Evolutionary conservation across 2,113 vertebrate species (phyloP).

Genomic region (Brachypodius melanocephalos): DNA sequence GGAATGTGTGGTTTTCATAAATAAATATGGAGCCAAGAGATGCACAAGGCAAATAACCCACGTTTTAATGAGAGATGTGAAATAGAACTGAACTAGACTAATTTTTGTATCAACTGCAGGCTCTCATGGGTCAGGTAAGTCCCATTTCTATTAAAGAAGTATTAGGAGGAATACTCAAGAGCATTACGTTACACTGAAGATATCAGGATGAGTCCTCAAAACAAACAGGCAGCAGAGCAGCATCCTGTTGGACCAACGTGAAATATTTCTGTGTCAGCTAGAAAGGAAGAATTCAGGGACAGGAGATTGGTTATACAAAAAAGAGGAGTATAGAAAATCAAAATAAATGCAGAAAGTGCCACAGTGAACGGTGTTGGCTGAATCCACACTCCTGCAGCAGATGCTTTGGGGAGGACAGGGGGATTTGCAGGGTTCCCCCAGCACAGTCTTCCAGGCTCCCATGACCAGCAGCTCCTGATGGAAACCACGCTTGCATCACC

Average conservation of each 20-base stretch:
- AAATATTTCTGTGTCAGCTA: neutral
- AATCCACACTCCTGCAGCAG: neutral
- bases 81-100: neutral
- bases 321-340: neutral
- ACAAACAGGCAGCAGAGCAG: neutral
- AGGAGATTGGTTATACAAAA: neutral
- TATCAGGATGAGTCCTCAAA: neutral
- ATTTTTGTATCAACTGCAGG: neutral
- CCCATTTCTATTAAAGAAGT: neutral
- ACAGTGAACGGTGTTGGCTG: accelerated
- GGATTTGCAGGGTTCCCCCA: neutral
- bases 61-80: neutral
- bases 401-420: neutral
- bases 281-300: neutral
- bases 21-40: neutral
- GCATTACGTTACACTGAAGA: neutral
- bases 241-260: accelerated
- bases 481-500: neutral
- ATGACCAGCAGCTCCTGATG: neutral
- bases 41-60: neutral
- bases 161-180: neutral
- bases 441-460: neutral
- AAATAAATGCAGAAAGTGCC: neutral
- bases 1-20: neutral
- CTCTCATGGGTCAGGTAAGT: neutral